Base-by-base conservation (phyloP, 2,113 vertebrate species). In the Onychostruthus taczanowskii region DNA sequence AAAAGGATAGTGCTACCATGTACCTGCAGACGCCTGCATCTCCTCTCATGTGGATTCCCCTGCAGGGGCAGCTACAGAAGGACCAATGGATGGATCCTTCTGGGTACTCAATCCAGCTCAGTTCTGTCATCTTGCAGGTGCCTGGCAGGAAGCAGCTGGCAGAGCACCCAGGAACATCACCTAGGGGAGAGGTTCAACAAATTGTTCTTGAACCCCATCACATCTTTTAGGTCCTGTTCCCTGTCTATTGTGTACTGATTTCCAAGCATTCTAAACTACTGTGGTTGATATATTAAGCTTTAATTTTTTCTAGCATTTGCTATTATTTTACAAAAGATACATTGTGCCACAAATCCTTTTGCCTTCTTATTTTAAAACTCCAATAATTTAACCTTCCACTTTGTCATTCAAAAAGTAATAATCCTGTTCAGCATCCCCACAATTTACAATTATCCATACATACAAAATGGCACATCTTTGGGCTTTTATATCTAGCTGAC, bases 71-170 rank as follows among this genome's bases (percentile, higher is more conserved):
- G 43, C 53, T 64, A 15, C 1, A 2, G 1, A 14, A 76, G 18
- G 21, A 50, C 33, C 7, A 7, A 46, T 27, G 30, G 23, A n/a
- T 3, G 2, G 53, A 67, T 24, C n/a, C 22, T 37, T 47, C 41
- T 44, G 3, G 0, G 19, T 53, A 16, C n/a, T 63, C 33, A 33
- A 0, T 21, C 14, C 68, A 66, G n/a, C 16, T 50, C 3, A 16
- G 14, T 17, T 44, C 31, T 41, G 11, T 52, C 46, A 22, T 30
- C 28, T 28, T 41, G n/a, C 69, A 77, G 21, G 41, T 2, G 2
- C 50, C 31, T 53, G 55, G 24, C 19, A 77, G 47, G 12, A 89
- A 27, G n/a, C 28, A 80, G 26, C 30, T 87, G 77, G 13, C 2
- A 3, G 49, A 66, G 55, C 13, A 43, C 2, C 5, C 37, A 49